Base-by-base conservation (phyloP, 2,888 invertebrate genomes). In the Hipparchia sbordonii region DNA sequence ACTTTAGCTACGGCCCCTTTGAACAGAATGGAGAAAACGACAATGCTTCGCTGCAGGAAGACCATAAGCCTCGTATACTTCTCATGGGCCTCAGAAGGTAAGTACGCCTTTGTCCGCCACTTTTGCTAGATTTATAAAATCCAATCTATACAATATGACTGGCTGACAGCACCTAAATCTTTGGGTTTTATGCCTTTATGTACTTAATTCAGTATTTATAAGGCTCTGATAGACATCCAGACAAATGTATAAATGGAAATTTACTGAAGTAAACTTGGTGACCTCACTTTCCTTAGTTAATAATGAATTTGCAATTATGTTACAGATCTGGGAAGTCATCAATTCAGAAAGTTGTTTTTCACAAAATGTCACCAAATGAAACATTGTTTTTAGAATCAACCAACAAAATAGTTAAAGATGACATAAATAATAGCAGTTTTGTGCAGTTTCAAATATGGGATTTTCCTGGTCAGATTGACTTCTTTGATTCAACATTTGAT, bases 401-500 rank as follows among this genome's bases (percentile, higher is more conserved):
- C 67, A 99, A 98, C 88, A 98, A 99, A 95, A 98, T 99, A 80
- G 98, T 98, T 3, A 99, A 99, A 92, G 99, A 99, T 93, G 99
- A 99, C 86, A 98, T 99, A 77, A 98, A 98, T 82, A 99, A 99
- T 89, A 95, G 95, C 80, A 94, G 99, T 83, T 99, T 99, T 95
- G 99, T 99, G 68, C 99, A 99, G 89, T 99, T 99, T 93, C 98
- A 99, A 96, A 99, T 99, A 79, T 99, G 99, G 98, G 99, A 99
- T 89, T 98, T 99, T 90, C 99, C 99, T 6, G 99, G 99, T 0
- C 99, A 99, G 91, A 98, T 99, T 79, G 99, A 99, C 88, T 98
- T 99, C 85, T 98, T 99, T 89, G 99, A 99, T 94, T 97, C 98
- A 52, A 97, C 97, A 9, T 99, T 99, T 91, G 99, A 99, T 92